Evolutionary conservation across 2,797 vertebrate species (phyloP), one percentile per base, ranked within the genome.

Genomic region (Bovichtus diacanthus): DNA sequence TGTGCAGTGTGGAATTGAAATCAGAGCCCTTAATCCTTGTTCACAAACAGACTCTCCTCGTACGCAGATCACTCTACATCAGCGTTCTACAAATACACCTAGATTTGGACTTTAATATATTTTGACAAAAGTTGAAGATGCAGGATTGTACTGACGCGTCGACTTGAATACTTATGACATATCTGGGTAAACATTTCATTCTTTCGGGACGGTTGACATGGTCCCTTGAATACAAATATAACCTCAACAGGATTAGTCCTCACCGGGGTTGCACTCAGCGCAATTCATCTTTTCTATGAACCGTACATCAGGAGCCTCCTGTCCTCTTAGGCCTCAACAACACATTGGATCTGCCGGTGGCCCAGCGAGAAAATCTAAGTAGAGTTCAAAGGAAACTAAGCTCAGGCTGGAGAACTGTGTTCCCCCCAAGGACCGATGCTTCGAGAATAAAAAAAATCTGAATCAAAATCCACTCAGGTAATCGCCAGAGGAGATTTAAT

Each of bases 301-400:
- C 72, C 75, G 46, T 87, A 79, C 84, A 90, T 91, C 88, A 72
- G 74, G 78, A 80, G 63, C 65, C 70, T 56, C 47, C 75, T 61
- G 78, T 78, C 82, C 77, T 85, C 76, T 73, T 2, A 41, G 27
- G 39, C 66, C 73, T 61, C 59, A 64, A 74, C 59, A 77, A 74
- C 72, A 36, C 69, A 67, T 62, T 55, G 39, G 82, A 83, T 84
- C 58, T 74, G 81, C 88, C 36, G 10, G 50, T 39, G 63, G 74
- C 78, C 82, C 50, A 13, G 82, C 1, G 25, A 60, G 63, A 62
- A 80, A 88, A 75, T 87, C 34, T 78, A 80, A 82, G 78, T 63
- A 13, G 74, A 90, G 83, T 93, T 94, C 90, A 94, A 94, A 94
- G 79, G 63, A 67, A 86, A 73, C 63, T 12, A 71, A 77, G 70